Conservation (phyloP, 92 coral and sea anemone genomes). For the Montipora capitata region DNA sequence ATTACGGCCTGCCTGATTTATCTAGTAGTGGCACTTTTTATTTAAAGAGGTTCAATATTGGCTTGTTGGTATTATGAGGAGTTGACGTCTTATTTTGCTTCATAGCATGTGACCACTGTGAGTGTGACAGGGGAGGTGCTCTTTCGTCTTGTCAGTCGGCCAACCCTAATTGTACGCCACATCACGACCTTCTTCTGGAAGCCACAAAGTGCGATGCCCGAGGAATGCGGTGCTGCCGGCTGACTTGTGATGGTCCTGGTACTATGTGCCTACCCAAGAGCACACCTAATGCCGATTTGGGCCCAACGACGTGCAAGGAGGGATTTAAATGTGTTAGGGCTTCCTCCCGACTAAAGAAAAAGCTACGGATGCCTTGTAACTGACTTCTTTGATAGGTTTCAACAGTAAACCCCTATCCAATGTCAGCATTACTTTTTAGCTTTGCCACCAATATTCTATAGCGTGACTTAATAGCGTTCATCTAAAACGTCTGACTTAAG, state of each 20-base stretch:
- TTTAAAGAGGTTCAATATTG: not conserved
- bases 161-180: slow-evolving; percentile 34
- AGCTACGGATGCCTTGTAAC: not conserved
- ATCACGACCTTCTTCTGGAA: slow-evolving; percentile 33
- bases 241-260: slow-evolving; percentile 56
- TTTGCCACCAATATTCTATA: too few species aligned
- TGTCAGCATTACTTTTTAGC: too few species aligned
- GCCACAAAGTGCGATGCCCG: slow-evolving; percentile 35
- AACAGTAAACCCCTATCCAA: too few species aligned
- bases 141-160: slow-evolving; percentile 48
- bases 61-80: not conserved
- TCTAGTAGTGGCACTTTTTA: too few species aligned
- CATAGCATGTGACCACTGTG: slow-evolving; percentile 42
- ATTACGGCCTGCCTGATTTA: too few species aligned
- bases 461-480: too few species aligned
- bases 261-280: slow-evolving; percentile 48
- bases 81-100: not conserved
- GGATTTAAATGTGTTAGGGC: slow-evolving; percentile 49
- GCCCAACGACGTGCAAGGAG: slow-evolving; percentile 40
- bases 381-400: too few species aligned
- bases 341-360: slow-evolving; percentile 13
- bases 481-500: too few species aligned
- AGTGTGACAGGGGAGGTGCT: slow-evolving; percentile 41
- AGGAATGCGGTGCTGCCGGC: slow-evolving; percentile 47
- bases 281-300: slow-evolving; percentile 35